Percentiles rank a stretch among this genome's conserved stretches.
Conservation (phyloP, 2,113 vertebrate genomes). For the Bucco capensis region DNA sequence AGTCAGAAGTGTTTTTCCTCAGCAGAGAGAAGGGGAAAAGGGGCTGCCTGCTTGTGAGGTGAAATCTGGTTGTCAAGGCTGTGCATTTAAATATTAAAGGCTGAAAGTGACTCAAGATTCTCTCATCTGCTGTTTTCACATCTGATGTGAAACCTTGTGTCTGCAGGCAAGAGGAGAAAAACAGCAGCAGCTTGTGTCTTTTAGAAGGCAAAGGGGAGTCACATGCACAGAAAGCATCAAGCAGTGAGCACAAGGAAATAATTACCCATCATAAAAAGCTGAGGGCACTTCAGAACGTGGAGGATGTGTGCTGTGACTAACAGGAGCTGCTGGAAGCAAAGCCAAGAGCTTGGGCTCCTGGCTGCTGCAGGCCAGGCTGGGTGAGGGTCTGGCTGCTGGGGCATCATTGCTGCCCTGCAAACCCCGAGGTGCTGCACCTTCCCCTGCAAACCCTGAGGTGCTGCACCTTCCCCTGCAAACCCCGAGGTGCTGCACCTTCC, state of each 20-base stretch:
- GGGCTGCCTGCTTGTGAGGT: background rate
- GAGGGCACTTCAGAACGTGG: rapidly evolving
- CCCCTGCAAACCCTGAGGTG: rapidly evolving
- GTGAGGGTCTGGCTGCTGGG: background rate
- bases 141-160: background rate
- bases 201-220: background rate
- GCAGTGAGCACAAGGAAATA: rapidly evolving
- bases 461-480: rapidly evolving
- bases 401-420: background rate
- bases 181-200: background rate
- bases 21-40: background rate
- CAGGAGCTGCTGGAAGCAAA: background rate
- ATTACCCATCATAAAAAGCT: background rate
- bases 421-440: rapidly evolving
- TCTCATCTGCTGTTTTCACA: slow-evolving; percentile 22
- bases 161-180: background rate
- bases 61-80: background rate
- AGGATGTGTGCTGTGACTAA: background rate
- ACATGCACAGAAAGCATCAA: rapidly evolving
- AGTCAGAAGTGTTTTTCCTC: background rate
- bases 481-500: rapidly evolving
- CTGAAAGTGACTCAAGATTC: background rate
- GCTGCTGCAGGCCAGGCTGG: background rate
- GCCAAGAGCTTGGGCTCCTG: rapidly evolving
- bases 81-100: background rate